Evolutionary conservation across 2,113 vertebrate species (phyloP).

Genomic region (Phrynocephalus versicolor): DNA sequence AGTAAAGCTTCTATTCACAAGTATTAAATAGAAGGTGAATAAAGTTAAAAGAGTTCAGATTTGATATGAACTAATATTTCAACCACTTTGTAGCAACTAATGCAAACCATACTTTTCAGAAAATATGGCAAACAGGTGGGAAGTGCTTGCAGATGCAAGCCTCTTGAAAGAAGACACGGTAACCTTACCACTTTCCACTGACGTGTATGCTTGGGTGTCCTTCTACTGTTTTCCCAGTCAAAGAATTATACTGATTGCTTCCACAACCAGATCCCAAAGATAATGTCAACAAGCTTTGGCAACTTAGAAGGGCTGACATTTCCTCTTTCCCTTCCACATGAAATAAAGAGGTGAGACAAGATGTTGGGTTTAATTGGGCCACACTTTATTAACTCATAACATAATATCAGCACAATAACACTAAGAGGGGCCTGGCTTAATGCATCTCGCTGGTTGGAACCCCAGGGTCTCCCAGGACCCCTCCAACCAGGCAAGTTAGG

Average conservation of each 20-base stretch:
- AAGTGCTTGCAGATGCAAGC: neutral
- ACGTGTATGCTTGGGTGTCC: neutral
- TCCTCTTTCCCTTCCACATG: too few relatives aligned
- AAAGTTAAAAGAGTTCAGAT: constrained; percentile 20
- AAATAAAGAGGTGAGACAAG: too few relatives aligned
- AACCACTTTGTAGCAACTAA: neutral
- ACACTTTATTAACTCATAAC: too few relatives aligned
- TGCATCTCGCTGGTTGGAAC: too few relatives aligned
- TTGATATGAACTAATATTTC: constrained; percentile 5
- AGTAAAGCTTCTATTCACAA: constrained; percentile 12
- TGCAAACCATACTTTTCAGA: constrained; percentile 14
- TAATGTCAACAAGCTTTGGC: neutral
- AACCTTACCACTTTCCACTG: neutral
- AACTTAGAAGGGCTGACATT: neutral
- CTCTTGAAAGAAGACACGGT: neutral
- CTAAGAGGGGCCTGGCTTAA: too few relatives aligned
- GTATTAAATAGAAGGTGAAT: constrained; percentile 25
- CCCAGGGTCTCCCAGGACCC: too few relatives aligned
- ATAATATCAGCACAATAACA: too few relatives aligned
- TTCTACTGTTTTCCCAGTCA: neutral
- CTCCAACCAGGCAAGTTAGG: too few relatives aligned
- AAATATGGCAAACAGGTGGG: neutral
- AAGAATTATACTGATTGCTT: neutral
- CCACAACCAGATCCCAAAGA: neutral
- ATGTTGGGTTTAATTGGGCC: too few relatives aligned